Conservation (phyloP, 2,113 vertebrate species). For the Anthoscopus minutus region DNA sequence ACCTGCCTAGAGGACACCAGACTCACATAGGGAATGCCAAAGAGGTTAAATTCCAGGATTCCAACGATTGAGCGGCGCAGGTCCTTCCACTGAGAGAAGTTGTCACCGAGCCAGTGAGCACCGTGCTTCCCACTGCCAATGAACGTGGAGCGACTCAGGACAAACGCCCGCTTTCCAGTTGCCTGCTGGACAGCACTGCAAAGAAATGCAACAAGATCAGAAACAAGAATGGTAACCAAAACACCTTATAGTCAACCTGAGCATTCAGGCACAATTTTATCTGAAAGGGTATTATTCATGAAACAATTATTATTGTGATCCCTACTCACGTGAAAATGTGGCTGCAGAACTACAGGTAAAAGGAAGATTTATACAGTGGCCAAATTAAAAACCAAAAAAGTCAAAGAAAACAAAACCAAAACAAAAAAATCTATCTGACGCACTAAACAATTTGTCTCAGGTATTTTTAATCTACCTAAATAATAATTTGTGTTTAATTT, state of each 20-base stretch:
- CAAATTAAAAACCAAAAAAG: not conserved
- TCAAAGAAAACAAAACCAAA: not conserved
- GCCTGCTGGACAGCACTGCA: constrained; percentile 29
- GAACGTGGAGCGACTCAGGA: constrained; percentile 77
- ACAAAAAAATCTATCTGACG: not conserved
- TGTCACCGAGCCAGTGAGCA: constrained; percentile 86
- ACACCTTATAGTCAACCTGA: not conserved
- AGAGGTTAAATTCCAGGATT: constrained; percentile 86
- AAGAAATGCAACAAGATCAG: not conserved
- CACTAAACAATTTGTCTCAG: not conserved
- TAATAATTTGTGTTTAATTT: not conserved
- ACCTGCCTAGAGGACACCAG: not conserved
- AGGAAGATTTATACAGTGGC: not conserved
- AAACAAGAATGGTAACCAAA: not conserved
- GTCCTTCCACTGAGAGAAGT: constrained; percentile 83
- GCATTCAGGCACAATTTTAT: not conserved
- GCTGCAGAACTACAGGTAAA: not conserved
- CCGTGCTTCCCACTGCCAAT: constrained; percentile 82
- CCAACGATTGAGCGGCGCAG: constrained; percentile 80
- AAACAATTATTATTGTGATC: not conserved
- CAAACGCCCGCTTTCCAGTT: constrained; percentile 35
- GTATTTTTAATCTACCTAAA: not conserved
- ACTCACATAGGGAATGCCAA: constrained; percentile 84
- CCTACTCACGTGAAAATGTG: not conserved
- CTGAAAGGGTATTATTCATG: not conserved